Percentiles rank a stretch among this genome's conserved stretches.
phyloP scores from a whole-genome alignment of 2,113 vertebrate species.

The Heptranchias perlo region DNA sequence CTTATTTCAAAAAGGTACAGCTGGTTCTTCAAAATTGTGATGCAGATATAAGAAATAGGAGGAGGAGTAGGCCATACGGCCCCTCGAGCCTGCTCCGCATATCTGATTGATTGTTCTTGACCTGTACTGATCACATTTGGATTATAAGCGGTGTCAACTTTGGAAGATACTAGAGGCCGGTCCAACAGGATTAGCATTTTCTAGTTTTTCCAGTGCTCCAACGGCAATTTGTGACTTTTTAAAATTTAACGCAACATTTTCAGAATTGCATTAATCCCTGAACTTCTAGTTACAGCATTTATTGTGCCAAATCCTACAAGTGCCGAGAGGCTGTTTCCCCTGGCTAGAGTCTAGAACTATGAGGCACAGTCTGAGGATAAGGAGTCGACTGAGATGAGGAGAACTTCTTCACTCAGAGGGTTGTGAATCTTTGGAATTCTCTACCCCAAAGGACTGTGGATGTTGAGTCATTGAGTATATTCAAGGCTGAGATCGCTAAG shows the following conservation, averaged over 20 bases:
- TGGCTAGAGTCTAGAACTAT: no score
- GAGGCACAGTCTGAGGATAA: no score
- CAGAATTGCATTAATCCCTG: not conserved
- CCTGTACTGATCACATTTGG: not conserved
- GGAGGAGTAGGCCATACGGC: no score
- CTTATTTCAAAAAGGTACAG: not conserved
- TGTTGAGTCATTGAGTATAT: no score
- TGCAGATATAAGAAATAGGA: no score
- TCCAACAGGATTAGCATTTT: not conserved
- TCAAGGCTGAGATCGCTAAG: no score
- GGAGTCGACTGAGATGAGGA: no score
- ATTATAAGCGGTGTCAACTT: not conserved
- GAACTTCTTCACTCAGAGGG: no score
- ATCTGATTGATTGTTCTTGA: not conserved
- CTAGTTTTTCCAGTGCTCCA: not conserved
- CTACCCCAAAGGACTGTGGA: no score
- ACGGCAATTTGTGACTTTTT: not conserved
- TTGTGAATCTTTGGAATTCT: no score
- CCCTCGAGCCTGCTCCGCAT: no score
- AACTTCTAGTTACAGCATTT: not conserved
- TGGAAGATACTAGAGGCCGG: not conserved
- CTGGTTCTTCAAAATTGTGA: not conserved
- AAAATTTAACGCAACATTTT: not conserved
- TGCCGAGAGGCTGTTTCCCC: no score
- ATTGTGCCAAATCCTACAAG: not conserved